Evolutionary conservation across 2,113 vertebrate genomes (phyloP).

Genomic region (Neodontobutis hainanensis): DNA sequence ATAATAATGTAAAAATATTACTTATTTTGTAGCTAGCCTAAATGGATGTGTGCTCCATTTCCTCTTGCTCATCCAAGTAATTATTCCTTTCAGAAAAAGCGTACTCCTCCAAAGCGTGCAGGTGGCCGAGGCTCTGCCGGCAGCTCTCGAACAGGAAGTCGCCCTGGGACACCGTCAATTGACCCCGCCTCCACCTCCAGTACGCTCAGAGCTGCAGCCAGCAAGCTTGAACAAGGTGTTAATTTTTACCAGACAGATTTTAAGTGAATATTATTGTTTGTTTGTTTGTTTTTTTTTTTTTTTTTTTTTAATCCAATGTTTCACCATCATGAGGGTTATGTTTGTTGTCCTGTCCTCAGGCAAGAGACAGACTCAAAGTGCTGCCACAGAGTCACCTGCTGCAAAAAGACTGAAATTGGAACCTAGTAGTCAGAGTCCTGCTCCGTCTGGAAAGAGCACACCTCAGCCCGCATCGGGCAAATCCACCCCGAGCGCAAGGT

Average conservation of each 20-base stretch:
- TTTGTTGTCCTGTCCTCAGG: conserved; percentile 65
- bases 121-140: conserved; percentile 86
- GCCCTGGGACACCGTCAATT: conserved; percentile 85
- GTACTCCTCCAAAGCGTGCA: conserved; percentile 86
- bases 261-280: neutral
- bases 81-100: conserved; percentile 81
- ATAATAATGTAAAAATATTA: too few relatives aligned
- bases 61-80: neutral
- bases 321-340: too few relatives aligned
- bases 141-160: conserved; percentile 87
- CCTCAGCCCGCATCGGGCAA: conserved; percentile 89
- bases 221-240: conserved; percentile 88
- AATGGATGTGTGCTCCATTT: neutral
- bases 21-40: neutral
- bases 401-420: conserved; percentile 89
- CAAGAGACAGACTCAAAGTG: conserved; percentile 77
- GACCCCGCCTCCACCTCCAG: conserved; percentile 82
- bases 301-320: too few relatives aligned
- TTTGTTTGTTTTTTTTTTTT: too few relatives aligned
- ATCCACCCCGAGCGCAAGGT: conserved; percentile 89
- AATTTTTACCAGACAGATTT: neutral
- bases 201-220: conserved; percentile 87
- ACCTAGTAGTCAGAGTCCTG: conserved; percentile 76
- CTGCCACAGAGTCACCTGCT: conserved; percentile 75
- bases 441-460: conserved; percentile 86